phyloP scores from a whole-genome alignment of 2,113 vertebrate genomes.

The Podilymbus podiceps region DNA sequence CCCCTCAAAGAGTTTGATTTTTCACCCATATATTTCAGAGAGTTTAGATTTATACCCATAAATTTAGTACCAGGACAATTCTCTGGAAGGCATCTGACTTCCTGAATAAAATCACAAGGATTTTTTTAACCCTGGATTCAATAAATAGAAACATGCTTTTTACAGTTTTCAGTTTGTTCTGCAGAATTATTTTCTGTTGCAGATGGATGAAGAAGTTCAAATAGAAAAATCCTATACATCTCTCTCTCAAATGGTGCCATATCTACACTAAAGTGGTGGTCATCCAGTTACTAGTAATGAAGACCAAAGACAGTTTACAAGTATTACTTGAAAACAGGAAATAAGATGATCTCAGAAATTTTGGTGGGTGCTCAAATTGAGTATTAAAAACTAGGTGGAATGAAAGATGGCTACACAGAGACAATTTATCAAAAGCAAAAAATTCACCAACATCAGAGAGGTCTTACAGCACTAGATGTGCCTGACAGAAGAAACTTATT shows the following conservation, averaged over 20 bases:
- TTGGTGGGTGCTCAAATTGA: background rate
- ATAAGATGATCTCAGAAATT: background rate
- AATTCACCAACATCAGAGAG: background rate
- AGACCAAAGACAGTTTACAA: background rate
- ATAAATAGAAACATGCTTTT: background rate
- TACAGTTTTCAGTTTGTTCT: background rate
- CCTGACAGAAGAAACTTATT: background rate
- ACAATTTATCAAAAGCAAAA: background rate
- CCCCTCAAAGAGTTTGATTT: no score
- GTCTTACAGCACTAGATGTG: background rate
- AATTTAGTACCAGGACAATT: background rate
- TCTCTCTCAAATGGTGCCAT: background rate
- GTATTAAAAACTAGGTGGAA: background rate
- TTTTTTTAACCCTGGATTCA: background rate
- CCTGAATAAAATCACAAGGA: background rate
- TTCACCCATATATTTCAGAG: no score
- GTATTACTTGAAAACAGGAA: background rate
- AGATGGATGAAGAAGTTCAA: background rate
- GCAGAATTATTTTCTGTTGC: background rate
- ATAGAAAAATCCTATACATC: rapidly evolving
- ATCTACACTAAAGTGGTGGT: background rate
- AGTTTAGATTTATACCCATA: background rate
- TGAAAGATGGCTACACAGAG: background rate
- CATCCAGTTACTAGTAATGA: background rate
- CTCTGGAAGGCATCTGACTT: background rate